Evolutionary conservation across 2,888 invertebrate species (phyloP).

Genomic region (Catotricha subobsoleta): DNA sequence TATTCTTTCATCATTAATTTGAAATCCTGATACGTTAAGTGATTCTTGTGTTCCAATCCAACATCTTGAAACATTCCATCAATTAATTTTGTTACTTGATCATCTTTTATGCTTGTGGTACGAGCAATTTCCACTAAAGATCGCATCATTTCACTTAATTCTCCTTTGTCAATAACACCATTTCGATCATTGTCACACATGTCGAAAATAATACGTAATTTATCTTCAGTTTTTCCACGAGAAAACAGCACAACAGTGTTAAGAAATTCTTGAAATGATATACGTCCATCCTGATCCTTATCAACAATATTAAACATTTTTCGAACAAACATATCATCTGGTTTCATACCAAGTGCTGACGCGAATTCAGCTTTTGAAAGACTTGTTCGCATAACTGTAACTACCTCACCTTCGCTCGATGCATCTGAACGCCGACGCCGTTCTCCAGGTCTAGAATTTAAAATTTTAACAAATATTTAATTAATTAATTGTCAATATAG

Average conservation of each 20-base stretch:
- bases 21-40: constrained; percentile 77
- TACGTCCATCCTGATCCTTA: constrained; percentile 81
- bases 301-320: constrained; percentile 97
- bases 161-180: constrained; percentile 84
- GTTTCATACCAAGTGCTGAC: constrained; percentile 85
- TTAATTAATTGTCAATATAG: not conserved
- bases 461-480: not conserved
- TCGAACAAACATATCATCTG: constrained; percentile 85
- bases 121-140: constrained; percentile 85
- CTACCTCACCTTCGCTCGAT: constrained; percentile 60
- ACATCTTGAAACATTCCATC: constrained; percentile 90
- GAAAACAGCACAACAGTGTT: constrained; percentile 87
- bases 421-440: constrained; percentile 54
- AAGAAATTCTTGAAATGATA: constrained; percentile 89
- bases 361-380: constrained; percentile 85
- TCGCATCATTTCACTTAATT: constrained; percentile 81
- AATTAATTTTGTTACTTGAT: constrained; percentile 79
- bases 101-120: constrained; percentile 75
- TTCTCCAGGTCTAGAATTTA: constrained; percentile 51
- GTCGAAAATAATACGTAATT: constrained; percentile 84
- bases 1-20: constrained; percentile 94
- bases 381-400: constrained; percentile 85
- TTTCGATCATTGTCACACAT: constrained; percentile 95
- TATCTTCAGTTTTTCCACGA: constrained; percentile 82
- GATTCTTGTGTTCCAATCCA: constrained; percentile 76